Evolutionary conservation across 2,113 vertebrate species (phyloP).

Genomic region (Ahaetulla prasina): DNA sequence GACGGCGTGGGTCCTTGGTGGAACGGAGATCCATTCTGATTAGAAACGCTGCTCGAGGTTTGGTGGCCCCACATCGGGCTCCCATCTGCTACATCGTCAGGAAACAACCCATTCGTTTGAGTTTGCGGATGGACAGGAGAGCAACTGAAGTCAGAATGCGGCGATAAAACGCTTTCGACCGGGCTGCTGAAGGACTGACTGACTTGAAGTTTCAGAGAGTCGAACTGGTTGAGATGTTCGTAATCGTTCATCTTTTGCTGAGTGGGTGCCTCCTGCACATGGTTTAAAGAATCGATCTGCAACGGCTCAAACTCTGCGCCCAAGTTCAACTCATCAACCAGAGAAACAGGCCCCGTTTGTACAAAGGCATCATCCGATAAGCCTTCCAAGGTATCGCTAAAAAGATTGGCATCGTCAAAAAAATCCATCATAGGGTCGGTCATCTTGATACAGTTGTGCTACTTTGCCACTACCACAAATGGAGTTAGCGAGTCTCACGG

Average conservation of each 20-base stretch:
- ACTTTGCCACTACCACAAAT: slow-evolving; percentile 60
- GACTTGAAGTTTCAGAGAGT: slow-evolving; percentile 81
- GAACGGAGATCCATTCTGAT: slow-evolving; percentile 80
- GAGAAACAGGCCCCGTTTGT: slow-evolving; percentile 83
- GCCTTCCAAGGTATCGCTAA: slow-evolving; percentile 88
- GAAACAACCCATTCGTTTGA: slow-evolving; percentile 90
- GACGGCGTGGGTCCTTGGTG: slow-evolving; percentile 84
- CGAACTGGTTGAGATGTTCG: slow-evolving; percentile 82
- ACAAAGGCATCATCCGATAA: slow-evolving; percentile 89
- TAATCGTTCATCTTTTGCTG: slow-evolving; percentile 81
- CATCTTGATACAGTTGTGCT: slow-evolving; percentile 71
- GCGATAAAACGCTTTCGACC: slow-evolving; percentile 75
- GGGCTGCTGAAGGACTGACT: slow-evolving; percentile 79
- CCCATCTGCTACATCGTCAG: slow-evolving; percentile 80
- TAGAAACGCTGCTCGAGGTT: slow-evolving; percentile 69
- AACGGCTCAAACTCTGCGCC: slow-evolving; percentile 91
- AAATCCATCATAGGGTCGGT: slow-evolving; percentile 93
- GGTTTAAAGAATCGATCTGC: slow-evolving; percentile 82
- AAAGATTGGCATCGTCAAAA: slow-evolving; percentile 94
- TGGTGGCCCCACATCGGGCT: slow-evolving; percentile 97
- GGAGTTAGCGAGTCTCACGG: slow-evolving; percentile 58
- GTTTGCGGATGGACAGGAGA: slow-evolving; percentile 78
- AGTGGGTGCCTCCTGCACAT: slow-evolving; percentile 78
- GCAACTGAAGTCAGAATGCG: slow-evolving; percentile 84
- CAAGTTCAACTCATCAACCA: slow-evolving; percentile 94